Evolutionary conservation across 2,113 vertebrate genomes (phyloP).

Genomic region (Xyliphius kryptos): DNA sequence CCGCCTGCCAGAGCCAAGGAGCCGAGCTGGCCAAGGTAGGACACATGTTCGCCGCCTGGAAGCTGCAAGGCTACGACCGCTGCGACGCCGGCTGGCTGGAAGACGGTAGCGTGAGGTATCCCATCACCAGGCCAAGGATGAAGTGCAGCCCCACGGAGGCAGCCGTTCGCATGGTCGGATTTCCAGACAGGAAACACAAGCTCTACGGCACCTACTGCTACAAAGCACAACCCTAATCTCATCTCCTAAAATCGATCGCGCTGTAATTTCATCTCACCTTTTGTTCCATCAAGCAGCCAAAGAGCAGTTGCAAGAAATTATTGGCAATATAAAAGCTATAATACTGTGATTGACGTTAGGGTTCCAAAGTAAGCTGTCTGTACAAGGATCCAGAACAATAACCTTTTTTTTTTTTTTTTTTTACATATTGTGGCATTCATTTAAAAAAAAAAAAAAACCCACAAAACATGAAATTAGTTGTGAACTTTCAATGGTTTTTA

Average conservation of each 20-base stretch:
- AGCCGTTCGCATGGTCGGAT: slow-evolving; percentile 83
- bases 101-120: slow-evolving; percentile 93
- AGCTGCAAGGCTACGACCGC: slow-evolving; percentile 82
- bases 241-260: slow-evolving; percentile 30
- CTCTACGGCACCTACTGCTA: slow-evolving; percentile 92
- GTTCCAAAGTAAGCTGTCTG: no score
- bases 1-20: slow-evolving; percentile 76
- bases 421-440: background rate
- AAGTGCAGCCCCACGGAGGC: slow-evolving; percentile 92
- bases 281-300: slow-evolving; percentile 49
- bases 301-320: slow-evolving; percentile 49
- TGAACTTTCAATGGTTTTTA: no score
- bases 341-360: no score
- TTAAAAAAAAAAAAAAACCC: background rate
- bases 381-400: no score
- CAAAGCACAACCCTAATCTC: slow-evolving; percentile 66
- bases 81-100: slow-evolving; percentile 93
- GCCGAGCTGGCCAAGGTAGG: slow-evolving; percentile 89
- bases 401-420: slow-evolving; percentile 15
- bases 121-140: slow-evolving; percentile 81
- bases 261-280: no score
- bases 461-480: no score
- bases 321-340: no score
- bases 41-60: slow-evolving; percentile 91
- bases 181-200: slow-evolving; percentile 85